Base-by-base conservation (phyloP, 2,113 vertebrate species). In the Cygnus buccinator region DNA sequence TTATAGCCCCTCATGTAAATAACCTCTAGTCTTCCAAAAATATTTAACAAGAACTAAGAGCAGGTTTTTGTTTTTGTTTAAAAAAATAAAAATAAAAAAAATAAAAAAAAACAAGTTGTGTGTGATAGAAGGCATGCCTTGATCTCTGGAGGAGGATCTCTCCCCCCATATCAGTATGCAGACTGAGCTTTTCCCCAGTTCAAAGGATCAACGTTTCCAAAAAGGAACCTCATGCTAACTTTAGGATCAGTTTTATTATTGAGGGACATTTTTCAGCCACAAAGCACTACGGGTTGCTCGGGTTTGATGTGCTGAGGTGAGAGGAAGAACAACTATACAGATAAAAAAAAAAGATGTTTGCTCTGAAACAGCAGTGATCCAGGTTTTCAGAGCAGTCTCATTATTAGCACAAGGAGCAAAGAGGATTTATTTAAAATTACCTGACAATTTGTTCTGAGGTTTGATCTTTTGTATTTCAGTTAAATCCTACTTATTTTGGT, bases 341-440 rank as follows among this genome's bases (percentile, higher is more conserved):
- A 71, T 54, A 87, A 81, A 89, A 59, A 89, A 59, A 73, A 73
- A 48, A 71, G 39, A 39, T 63, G 59, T 50, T 76, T 90, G 41
- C 41, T 87, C 78, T 73, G 29, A 84, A 94, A 48, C 22, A 93
- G 67, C 72, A 74, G 67, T 52, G 29, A 89, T 84, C 55, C 39
- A 33, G 70, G 26, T 73, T 93, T 92, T 48, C 61, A 68, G 33
- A 88, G 58, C 28, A 73, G 41, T 33, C 46, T 58, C 63, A 57
- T 85, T 79, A 87, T 70, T 65, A 93, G 54, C 74, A 82, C 41
- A 90, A 58, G 71, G 2, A 84, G 52, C 25, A 93, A 90, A 93
- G 88, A 86, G 46, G 65, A 90, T 94, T 94, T 94, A 58, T 87
- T 68, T 68, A 44, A 96, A 96, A 93, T 93, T 95, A 90, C 68